Evolutionary conservation across 2,113 vertebrate genomes (phyloP), one percentile per base, ranked within the genome.

Genomic region (Otocyon megalotis): DNA sequence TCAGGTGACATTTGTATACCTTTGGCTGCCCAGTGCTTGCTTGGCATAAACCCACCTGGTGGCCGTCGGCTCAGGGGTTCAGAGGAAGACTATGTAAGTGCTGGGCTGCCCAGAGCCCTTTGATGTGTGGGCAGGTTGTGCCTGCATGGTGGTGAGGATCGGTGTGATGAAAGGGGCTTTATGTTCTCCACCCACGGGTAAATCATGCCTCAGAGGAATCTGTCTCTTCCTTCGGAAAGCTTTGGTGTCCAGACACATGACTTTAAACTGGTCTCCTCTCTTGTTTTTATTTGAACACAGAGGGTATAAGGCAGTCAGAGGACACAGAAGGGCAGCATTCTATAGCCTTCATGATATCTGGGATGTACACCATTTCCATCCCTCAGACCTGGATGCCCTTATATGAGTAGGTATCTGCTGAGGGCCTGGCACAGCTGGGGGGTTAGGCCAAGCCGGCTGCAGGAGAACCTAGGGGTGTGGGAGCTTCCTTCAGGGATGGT

Each of bases 271-370:
- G 28, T 56, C 4, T 56, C 26, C 12, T 15, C 30, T 89, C 19
- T 83, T 91, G 14, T 72, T 87, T 93, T 94, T 88, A 22, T 82
- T 83, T 94, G 62, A 93, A 90, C 24, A 67, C 43, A 80, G 76
- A 83, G 30, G 22, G 13, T 62, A 7, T 72, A 74, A 90, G 20
- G 84, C 14, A 62, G 37, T 56, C 37, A 63, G 37, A 93, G 22
- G 30, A 48, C 7, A 53, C 14, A 32, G 43, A 84, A 71, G 17
- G 28, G 28, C n/a, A 71, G 22, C 19, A 14, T 32, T 16, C 24
- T 15, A 26, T 30, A 48, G 26, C 14, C 16, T 9, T 48, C 6
- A 4, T 69, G 76, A 24, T 63, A 13, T 93, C 30, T 69, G 26
- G 22, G 72, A 71, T n/a, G 6, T 79, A 54, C 17, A 87, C 19